Evolutionary conservation across 2,888 invertebrate genomes (phyloP), one percentile per base, ranked within the genome.

Genomic region (Pasiphila rectangulata): DNA sequence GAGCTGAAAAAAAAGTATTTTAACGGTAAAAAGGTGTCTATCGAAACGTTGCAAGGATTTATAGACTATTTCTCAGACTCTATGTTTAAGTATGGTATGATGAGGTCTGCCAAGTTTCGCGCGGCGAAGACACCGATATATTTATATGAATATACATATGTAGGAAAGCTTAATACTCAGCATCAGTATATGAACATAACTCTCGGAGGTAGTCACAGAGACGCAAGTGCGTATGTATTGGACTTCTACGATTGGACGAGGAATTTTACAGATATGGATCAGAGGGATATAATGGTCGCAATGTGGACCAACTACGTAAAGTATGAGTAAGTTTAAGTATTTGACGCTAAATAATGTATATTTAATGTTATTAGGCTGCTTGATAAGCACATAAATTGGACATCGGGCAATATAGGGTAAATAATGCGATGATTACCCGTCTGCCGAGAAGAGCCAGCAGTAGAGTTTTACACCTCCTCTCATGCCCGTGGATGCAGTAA

Each of bases 301-400:
- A 85, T 88, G 85, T 87, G 87, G 87, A 65, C 78, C 2, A 83
- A 88, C 56, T 88, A 82, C 52, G 64, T 75, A 0, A 83, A 75
- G 62, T 82, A 72, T 53, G 79, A 68, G 87, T 88, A 69, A 77
- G 83, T 76, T 47, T 5, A 2, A 32, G 25, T 16, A 32, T 17
- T 16, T 16, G 32, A 1, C 16, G 6, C 3, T 4, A 2, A 17
- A 10, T 24, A 1, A n/a, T n/a, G 7, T 24, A n/a, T 20, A 36
- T 9, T 12, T 6, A 9, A 15, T 36, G 9, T 24, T 7, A 34
- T 35, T 12, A 12, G 15, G 1, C 12, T 24, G 0, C 7, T 47
- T 17, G 10, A 36, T 19, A 27, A 13, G 12, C 6, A 13, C 3
- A n/a, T n/a, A n/a, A n/a, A n/a, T n/a, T n/a, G n/a, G n/a, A n/a